Evolutionary conservation across 2,888 invertebrate genomes (phyloP), one percentile per base, ranked within the genome.

Genomic region (Polydrusus tereticollis): DNA sequence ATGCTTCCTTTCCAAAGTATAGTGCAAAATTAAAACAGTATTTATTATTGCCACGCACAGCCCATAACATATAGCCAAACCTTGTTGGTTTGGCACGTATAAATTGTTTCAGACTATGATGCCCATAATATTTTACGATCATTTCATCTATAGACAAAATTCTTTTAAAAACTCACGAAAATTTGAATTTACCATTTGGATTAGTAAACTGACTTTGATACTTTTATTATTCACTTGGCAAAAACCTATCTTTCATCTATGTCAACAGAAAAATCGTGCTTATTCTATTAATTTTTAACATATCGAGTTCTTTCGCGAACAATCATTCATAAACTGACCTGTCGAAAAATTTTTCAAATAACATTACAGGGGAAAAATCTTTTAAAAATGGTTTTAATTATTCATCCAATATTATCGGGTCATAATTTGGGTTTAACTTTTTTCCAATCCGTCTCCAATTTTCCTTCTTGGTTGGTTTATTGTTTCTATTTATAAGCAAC

Each of bases 201-300:
- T 29, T 29, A 74, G 36, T 7, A 65, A 66, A 21, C 71, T 59
- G 12, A 75, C 55, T 76, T 75, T 75, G 36, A 72, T 72, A n/a
- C 52, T 26, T 57, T 33, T 68, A 38, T 72, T 47, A 8, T 47
- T 71, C 60, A 38, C 26, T 26, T n/a, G 60, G 50, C 14, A 65
- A 63, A 68, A 18, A 62, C 43, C 10, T 59, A 52, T n/a, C 38
- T 60, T 14, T 66, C 43, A 23, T 63, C 21, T 47, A n/a, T n/a
- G 36, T 5, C 43, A 6, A 55, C 10, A n/a, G 20, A 12, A 55
- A 29, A 36, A 2, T 6, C 21, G 7, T 36, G 33, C n/a, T 41
- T 57, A 36, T 57, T 57, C 16, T 58, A 12, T 20, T 23, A 7
- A 14, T 5, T 18, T 36, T 5, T 36, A 14, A n/a, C 36, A 33